A percentile compares a stretch with the other conserved stretches of the same genome.
These are phyloP conservation scores for Ectemnius lituratus DNA, from an alignment of 2,888 invertebrate species.

Conservation along the genomic window DNA sequence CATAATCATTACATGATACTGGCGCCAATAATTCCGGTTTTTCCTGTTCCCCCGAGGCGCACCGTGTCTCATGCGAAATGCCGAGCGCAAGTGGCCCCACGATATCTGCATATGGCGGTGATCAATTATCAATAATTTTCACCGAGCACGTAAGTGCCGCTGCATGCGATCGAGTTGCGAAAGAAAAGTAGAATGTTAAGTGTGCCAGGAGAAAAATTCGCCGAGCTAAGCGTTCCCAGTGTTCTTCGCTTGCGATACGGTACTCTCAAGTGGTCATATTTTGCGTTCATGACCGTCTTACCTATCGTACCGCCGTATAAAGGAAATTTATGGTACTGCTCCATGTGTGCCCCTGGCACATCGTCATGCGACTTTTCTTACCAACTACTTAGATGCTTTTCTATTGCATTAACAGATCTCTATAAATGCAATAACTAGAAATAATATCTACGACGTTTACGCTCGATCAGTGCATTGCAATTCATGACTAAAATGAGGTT, in stretches of 20 bases:
- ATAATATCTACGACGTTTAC: no score
- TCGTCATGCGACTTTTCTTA: constrained; percentile 40
- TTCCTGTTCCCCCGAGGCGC: no score
- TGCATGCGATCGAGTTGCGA: not conserved
- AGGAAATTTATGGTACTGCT: constrained; percentile 68
- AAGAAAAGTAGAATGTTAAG: constrained; percentile 15
- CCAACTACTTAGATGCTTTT: constrained; percentile 33
- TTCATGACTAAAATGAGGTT: not conserved
- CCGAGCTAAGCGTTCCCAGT: constrained; percentile 34
- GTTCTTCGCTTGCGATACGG: constrained; percentile 48
- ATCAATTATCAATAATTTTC: constrained; percentile 22
- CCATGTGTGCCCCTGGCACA: constrained; percentile 58
- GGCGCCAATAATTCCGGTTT: no score
- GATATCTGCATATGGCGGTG: not conserved
- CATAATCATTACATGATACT: no score
- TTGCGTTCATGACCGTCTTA: constrained; percentile 67
- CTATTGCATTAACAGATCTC: constrained; percentile 54
- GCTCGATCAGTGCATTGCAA: not conserved
- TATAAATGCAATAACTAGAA: constrained; percentile 11
- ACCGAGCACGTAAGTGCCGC: not conserved
- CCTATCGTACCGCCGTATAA: constrained; percentile 69
- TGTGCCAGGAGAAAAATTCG: constrained; percentile 44
- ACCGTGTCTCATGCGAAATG: no score
- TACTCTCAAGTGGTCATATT: constrained; percentile 69
- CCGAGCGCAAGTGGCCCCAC: not conserved